phyloP scores from a whole-genome alignment of 2,888 invertebrate species.

The Trilocha varians region DNA sequence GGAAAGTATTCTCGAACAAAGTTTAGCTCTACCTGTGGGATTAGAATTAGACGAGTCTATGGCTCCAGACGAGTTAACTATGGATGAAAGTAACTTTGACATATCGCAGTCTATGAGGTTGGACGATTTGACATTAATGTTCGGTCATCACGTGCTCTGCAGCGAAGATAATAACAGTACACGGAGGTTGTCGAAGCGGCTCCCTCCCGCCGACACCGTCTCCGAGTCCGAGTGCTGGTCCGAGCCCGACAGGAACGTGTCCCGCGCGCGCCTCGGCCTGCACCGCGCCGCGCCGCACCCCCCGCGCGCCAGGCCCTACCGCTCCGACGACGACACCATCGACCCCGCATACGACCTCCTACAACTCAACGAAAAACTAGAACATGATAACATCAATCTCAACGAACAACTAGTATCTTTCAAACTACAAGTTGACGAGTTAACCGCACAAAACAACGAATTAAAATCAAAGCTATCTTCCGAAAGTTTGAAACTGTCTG shows the following conservation, averaged over 20 bases:
- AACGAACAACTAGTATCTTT: slow-evolving; percentile 53
- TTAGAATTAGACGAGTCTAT: slow-evolving; percentile 62
- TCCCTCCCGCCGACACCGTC: slow-evolving; percentile 48
- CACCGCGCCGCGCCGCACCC: no score
- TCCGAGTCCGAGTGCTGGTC: slow-evolving; percentile 90
- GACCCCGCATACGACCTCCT: no score
- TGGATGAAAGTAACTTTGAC: slow-evolving; percentile 60
- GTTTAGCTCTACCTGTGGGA: slow-evolving; percentile 61
- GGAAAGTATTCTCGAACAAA: slow-evolving; percentile 65
- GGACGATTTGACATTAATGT: slow-evolving; percentile 63
- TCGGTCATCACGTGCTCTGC: slow-evolving; percentile 57
- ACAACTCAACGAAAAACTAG: slow-evolving; percentile 38
- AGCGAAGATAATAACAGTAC: slow-evolving; percentile 35
- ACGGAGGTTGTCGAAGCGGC: slow-evolving; percentile 29
- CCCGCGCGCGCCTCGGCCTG: slow-evolving; percentile 83
- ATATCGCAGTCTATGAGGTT: slow-evolving; percentile 57
- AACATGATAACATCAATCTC: slow-evolving; percentile 51
- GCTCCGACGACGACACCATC: no score
- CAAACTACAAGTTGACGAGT: slow-evolving; percentile 40
- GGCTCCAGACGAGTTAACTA: slow-evolving; percentile 56
- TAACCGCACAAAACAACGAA: slow-evolving; percentile 37
- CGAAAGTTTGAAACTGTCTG: slow-evolving; percentile 32
- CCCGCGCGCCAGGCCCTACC: no score
- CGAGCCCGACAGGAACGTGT: slow-evolving; percentile 88
- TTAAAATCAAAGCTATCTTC: slow-evolving; percentile 31